phyloP scores from a whole-genome alignment of 2,888 invertebrate genomes.

The Barypeithes pellucidus region DNA sequence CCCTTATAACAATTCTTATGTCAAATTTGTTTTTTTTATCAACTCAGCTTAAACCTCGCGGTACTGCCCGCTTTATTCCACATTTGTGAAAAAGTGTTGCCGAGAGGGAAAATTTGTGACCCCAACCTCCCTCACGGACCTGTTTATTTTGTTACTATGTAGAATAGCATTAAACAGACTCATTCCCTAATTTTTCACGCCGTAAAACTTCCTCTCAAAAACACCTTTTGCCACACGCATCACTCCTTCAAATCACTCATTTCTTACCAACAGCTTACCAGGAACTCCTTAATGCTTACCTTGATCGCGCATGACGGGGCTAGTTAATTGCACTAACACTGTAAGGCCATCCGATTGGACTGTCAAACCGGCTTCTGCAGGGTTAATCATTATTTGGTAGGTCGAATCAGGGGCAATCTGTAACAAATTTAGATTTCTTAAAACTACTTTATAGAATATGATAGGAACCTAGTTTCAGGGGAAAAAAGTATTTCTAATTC shows the following conservation, averaged over 20 bases:
- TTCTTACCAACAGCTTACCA: conserved; percentile 19
- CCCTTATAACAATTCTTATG: neutral
- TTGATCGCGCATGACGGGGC: conserved; percentile 93
- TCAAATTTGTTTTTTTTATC: conserved; percentile 33
- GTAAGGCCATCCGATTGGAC: conserved; percentile 86
- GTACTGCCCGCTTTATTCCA: conserved; percentile 66
- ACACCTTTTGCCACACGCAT: conserved; percentile 22
- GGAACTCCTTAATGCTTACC: conserved; percentile 68
- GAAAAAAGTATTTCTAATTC: no score
- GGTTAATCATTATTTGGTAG: conserved; percentile 89
- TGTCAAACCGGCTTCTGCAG: conserved; percentile 88
- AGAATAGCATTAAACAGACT: neutral
- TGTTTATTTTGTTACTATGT: neutral
- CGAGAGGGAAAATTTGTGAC: conserved; percentile 4
- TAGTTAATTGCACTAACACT: conserved; percentile 93
- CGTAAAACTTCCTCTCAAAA: conserved; percentile 8
- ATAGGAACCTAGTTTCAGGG: no score
- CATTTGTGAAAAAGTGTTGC: conserved; percentile 36
- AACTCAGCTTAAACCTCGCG: conserved; percentile 69
- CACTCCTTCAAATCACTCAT: conserved; percentile 23
- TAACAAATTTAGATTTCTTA: neutral
- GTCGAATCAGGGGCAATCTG: conserved; percentile 80
- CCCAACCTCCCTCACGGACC: neutral
- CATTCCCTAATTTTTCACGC: neutral
- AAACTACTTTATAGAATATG: neutral